Evolutionary conservation across 1,140 invertebrate species (phyloP).

Genomic region (Littorina saxatilis): DNA sequence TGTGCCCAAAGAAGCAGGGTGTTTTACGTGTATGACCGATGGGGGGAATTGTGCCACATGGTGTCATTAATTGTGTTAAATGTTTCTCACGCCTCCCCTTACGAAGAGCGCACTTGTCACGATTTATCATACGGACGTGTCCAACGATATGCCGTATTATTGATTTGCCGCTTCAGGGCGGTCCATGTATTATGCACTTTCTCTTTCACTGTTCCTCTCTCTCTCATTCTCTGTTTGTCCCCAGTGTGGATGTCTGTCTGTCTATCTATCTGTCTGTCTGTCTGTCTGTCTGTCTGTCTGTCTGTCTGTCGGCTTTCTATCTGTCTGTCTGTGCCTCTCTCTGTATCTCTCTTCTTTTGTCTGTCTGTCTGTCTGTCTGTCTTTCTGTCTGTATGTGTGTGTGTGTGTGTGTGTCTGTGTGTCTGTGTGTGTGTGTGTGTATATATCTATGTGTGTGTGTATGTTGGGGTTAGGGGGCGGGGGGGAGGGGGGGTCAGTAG

Average conservation of each 20-base stretch:
- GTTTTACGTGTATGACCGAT: too few species aligned
- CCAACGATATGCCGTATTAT: too few species aligned
- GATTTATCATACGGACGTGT: too few species aligned
- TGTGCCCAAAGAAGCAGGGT: too few species aligned
- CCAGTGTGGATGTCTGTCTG: neutral
- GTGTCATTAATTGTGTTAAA: too few species aligned
- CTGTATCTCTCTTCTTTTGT: constrained; percentile 37
- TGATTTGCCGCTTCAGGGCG: too few species aligned
- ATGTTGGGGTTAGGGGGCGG: too few species aligned
- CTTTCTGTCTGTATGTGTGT: constrained; percentile 46
- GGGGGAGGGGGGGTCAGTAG: too few species aligned
- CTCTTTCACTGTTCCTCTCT: neutral
- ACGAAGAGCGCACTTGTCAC: too few species aligned
- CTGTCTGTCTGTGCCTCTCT: constrained; percentile 39
- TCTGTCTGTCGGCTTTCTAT: constrained; percentile 38
- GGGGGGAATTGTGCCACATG: too few species aligned
- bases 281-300: constrained; percentile 18
- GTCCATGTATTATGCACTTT: too few species aligned
- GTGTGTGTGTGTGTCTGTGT: constrained; percentile 39
- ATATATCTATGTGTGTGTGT: constrained; percentile 32
- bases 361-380: constrained; percentile 44
- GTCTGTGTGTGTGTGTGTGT: constrained; percentile 35
- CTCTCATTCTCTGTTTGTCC: constrained; percentile 7
- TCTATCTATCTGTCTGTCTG: constrained; percentile 26
- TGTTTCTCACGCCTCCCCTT: too few species aligned